These are phyloP conservation scores for Leptinotarsa juncta DNA, from an alignment of 2,888 invertebrate species.

Conservation along the genomic window DNA sequence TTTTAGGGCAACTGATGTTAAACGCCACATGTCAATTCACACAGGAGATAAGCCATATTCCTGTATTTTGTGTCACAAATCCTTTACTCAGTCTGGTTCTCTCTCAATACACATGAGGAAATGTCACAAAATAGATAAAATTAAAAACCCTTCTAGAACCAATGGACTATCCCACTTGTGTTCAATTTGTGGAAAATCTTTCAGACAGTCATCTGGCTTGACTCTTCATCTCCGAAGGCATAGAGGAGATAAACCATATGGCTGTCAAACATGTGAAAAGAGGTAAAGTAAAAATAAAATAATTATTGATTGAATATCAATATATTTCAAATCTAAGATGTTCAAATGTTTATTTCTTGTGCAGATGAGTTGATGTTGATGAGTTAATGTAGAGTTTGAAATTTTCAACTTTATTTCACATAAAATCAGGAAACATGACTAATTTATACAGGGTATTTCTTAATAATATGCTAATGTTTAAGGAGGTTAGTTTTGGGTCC, in stretches of 20 bases:
- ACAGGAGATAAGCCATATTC: conserved; percentile 53
- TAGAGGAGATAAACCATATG: conserved; percentile 54
- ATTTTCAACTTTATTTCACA: too few species aligned
- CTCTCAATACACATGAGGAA: conserved; percentile 51
- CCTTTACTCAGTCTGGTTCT: conserved; percentile 53
- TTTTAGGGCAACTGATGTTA: conserved; percentile 54
- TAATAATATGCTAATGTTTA: too few species aligned
- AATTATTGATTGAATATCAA: too few species aligned
- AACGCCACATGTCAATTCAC: conserved; percentile 56
- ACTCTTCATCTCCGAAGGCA: conserved; percentile 56
- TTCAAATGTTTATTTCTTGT: too few species aligned
- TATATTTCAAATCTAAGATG: too few species aligned
- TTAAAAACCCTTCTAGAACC: conserved; percentile 29
- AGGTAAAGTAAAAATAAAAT: conserved; percentile 44
- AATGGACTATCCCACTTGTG: conserved; percentile 52
- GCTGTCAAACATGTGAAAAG: conserved; percentile 54
- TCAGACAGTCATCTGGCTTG: conserved; percentile 55
- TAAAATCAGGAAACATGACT: too few species aligned
- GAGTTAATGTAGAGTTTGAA: too few species aligned
- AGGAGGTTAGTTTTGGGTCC: too few species aligned
- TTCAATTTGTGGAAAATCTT: conserved; percentile 57
- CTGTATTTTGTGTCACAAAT: conserved; percentile 49
- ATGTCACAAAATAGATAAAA: conserved; percentile 41
- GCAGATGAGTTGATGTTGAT: too few species aligned
- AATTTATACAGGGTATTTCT: too few species aligned